Base-by-base conservation (phyloP, 2,888 invertebrate species). In the Therioaphis trifolii region DNA sequence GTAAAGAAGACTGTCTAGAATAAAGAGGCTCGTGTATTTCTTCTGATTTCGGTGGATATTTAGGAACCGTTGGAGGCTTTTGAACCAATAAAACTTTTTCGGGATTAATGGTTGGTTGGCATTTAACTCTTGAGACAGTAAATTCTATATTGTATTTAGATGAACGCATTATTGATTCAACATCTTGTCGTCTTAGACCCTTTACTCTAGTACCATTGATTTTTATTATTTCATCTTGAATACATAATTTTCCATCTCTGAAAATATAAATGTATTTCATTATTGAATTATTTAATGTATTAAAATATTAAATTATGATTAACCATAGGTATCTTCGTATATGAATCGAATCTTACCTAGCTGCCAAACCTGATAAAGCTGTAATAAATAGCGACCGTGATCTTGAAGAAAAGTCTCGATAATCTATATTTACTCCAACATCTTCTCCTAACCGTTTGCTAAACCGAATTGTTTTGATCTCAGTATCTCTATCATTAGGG, bases 171-270 rank as follows among this genome's bases (percentile, higher is more conserved):
- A 82, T 72, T 0, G 35, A 82, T 74, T 82, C 82, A 0, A 82
- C 82, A 14, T 82, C 82, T 40, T 82, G 82, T 9, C 72, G 72
- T 11, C 24, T 91, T 82, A 95, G 90, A 1, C 94, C 94, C 85
- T 94, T 91, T 85, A 97, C 89, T 85, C 95, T 92, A 87, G 92
- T 92, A 14, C 96, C 96, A 88, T 96, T 96, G 46, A 96, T 94
- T 89, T 95, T 94, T 15, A 96, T 93, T 86, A 97, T 94, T 91
- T 96, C 95, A 89, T 97, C 97, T 18, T 96, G 96, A 84, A 95
- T 91, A 87, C 93, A 91, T 85, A 97, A 91, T 87, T 94, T 91
- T 27, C 95, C 95, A 88, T 95, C 94, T 89, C 95, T 94, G 88
- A 84, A 89, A 88, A 80, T 84, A 78, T 84, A 78, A 82, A 76